Evolutionary conservation across 1,140 invertebrate genomes (phyloP).

Genomic region (Kradibia gibbosae): DNA sequence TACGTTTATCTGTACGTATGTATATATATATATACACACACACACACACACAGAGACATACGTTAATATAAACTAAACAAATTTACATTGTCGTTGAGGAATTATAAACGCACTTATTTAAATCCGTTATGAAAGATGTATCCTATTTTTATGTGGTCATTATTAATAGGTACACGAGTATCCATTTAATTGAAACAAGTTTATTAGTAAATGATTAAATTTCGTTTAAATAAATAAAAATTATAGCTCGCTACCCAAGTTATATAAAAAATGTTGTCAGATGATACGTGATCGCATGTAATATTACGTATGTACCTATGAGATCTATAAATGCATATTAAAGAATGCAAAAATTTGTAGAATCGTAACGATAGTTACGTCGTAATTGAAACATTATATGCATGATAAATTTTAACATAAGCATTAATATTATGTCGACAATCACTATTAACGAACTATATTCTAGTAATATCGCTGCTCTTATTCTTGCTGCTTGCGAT

Average conservation of each 20-base stretch:
- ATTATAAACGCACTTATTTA: too few relatives aligned
- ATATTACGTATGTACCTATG: not conserved
- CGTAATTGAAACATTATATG: not conserved
- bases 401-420: not conserved
- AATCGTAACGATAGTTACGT: not conserved
- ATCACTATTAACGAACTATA: conserved; percentile 20
- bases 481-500: conserved; percentile 62
- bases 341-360: not conserved
- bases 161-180: too few relatives aligned
- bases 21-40: too few relatives aligned
- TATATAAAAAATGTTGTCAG: not conserved
- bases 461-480: conserved; percentile 61
- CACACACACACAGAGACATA: too few relatives aligned
- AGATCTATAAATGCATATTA: not conserved
- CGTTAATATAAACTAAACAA: too few relatives aligned
- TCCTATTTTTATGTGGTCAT: too few relatives aligned
- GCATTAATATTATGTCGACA: not conserved
- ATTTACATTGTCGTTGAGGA: too few relatives aligned
- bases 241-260: not conserved
- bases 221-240: not conserved
- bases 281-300: not conserved
- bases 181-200: too few relatives aligned
- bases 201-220: not conserved
- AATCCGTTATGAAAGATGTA: too few relatives aligned
- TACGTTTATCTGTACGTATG: too few relatives aligned